Conservation (phyloP, 2,888 invertebrate species). For the Cybosia mesomella region DNA sequence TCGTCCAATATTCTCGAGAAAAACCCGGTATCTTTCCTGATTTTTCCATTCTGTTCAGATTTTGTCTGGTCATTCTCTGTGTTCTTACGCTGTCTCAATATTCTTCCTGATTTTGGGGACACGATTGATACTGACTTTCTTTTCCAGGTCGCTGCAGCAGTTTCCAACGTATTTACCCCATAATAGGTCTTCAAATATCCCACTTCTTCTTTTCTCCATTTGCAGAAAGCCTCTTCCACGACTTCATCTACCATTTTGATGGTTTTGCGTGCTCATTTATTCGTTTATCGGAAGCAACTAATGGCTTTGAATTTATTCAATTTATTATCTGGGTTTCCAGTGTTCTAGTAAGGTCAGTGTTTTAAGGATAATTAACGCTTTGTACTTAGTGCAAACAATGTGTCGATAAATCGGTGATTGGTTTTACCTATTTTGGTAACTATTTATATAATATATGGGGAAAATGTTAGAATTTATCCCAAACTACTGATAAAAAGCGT, state of each 20-base stretch:
- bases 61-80: slow-evolving; percentile 23
- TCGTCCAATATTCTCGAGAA: slow-evolving; percentile 71
- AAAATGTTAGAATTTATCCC: background rate
- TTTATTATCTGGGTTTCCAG: slow-evolving; percentile 38
- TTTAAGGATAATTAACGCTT: slow-evolving; percentile 45
- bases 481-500: background rate
- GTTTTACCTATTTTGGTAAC: slow-evolving; percentile 11
- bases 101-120: slow-evolving; percentile 74
- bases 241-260: slow-evolving; percentile 69
- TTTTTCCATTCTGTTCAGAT: slow-evolving; percentile 34
- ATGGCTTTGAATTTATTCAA: slow-evolving; percentile 37
- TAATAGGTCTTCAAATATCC: slow-evolving; percentile 66
- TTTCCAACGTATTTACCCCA: slow-evolving; percentile 51
- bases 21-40: slow-evolving; percentile 52
- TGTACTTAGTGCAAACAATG: slow-evolving; percentile 29
- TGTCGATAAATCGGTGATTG: background rate
- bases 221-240: slow-evolving; percentile 63
- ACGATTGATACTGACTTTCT: slow-evolving; percentile 72
- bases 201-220: slow-evolving; percentile 68
- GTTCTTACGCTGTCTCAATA: slow-evolving; percentile 57
- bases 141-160: slow-evolving; percentile 67
- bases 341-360: slow-evolving; percentile 43
- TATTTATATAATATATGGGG: background rate
- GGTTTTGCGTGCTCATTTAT: slow-evolving; percentile 4
- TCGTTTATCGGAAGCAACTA: slow-evolving; percentile 33